A percentile compares a stretch with the other conserved stretches of the same genome.
Evolutionary conservation across 2,113 vertebrate genomes (phyloP).

Genomic region (Cacatua alba): DNA sequence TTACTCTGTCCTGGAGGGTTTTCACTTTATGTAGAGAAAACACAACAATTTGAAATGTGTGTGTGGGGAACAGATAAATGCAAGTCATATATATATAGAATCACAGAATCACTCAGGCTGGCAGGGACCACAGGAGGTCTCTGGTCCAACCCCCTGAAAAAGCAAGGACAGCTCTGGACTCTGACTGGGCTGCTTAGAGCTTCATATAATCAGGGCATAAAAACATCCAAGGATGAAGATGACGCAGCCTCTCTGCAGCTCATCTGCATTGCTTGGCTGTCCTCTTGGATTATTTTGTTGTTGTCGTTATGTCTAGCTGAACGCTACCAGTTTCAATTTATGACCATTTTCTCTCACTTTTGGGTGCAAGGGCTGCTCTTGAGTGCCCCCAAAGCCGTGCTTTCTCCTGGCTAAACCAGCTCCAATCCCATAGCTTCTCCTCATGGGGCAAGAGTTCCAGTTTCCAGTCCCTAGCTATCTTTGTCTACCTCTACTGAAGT

Average conservation of each 20-base stretch:
- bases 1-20: background rate
- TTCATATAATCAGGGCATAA: background rate
- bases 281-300: background rate
- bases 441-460: background rate
- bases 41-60: background rate
- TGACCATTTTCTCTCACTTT: background rate
- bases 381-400: background rate
- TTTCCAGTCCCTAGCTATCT: background rate
- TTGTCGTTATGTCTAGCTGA: background rate
- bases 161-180: background rate
- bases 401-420: background rate
- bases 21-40: background rate
- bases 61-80: background rate
- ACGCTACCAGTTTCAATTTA: background rate
- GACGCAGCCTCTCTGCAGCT: background rate
- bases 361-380: background rate
- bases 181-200: background rate
- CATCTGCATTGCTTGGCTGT: background rate
- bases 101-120: background rate
- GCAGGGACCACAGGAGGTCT: background rate
- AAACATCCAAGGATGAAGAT: background rate
- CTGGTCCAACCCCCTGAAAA: background rate
- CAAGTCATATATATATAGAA: background rate
- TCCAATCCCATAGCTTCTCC: background rate
- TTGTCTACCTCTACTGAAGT: background rate